Evolutionary conservation across 2,797 vertebrate genomes (phyloP).

Genomic region (Florisuga fusca): DNA sequence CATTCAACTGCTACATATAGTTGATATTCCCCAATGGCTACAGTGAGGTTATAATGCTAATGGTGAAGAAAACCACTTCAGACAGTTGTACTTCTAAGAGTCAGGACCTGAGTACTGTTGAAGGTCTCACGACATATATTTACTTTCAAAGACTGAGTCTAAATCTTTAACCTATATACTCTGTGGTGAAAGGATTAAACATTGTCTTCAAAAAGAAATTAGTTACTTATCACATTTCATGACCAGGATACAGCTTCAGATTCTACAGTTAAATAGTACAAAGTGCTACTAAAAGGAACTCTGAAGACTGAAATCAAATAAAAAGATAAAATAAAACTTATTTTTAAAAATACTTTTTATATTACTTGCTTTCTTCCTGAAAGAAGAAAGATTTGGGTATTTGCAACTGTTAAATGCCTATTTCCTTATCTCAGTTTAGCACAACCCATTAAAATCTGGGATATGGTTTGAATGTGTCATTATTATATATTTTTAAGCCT

Average conservation of each 20-base stretch:
- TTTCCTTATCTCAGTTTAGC: neutral
- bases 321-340: neutral
- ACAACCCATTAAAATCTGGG: neutral
- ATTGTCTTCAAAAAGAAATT: neutral
- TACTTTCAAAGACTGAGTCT: neutral
- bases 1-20: rapidly evolving
- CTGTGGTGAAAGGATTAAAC: neutral
- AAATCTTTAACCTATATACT: neutral
- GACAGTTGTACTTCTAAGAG: neutral
- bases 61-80: neutral
- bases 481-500: neutral
- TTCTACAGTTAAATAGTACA: neutral
- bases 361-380: neutral
- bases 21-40: neutral
- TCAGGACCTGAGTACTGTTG: neutral
- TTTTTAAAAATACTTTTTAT: rapidly evolving
- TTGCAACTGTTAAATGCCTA: neutral
- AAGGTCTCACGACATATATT: neutral
- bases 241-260: neutral
- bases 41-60: neutral
- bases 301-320: neutral
- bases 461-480: neutral
- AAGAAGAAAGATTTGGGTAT: neutral
- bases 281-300: neutral
- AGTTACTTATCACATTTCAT: neutral